phyloP scores from a whole-genome alignment of 2,888 invertebrate species.

The Temnothorax ravouxi region DNA sequence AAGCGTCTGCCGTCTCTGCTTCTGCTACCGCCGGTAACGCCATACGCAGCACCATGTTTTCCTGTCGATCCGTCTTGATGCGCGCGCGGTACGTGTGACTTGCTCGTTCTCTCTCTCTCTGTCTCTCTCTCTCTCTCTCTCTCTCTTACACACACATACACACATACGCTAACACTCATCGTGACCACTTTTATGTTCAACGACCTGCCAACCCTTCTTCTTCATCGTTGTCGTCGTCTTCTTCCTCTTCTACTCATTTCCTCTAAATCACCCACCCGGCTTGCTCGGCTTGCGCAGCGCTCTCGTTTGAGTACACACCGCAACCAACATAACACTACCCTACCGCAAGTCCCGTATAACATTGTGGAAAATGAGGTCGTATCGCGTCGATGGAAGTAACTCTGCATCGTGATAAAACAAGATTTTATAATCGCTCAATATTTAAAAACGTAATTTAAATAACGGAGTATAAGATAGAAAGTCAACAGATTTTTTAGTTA shows the following conservation, averaged over 20 bases:
- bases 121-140: neutral
- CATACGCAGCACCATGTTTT: conserved; percentile 65
- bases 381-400: conserved; percentile 16
- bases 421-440: conserved; percentile 11
- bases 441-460: conserved; percentile 1
- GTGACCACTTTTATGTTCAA: conserved; percentile 77
- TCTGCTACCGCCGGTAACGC: conserved; percentile 68
- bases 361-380: conserved; percentile 44
- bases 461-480: neutral
- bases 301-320: conserved; percentile 70
- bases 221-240: conserved; percentile 30
- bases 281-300: conserved; percentile 64
- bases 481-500: neutral
- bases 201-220: conserved; percentile 68
- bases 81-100: conserved; percentile 71
- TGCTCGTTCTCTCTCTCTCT: conserved; percentile 31
- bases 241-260: conserved; percentile 62
- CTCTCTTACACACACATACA: neutral
- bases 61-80: conserved; percentile 75
- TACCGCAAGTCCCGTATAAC: conserved; percentile 41
- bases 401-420: neutral
- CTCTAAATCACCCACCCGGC: conserved; percentile 68
- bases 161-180: conserved; percentile 6
- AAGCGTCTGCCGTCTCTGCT: conserved; percentile 56
- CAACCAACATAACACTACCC: conserved; percentile 58